These are phyloP conservation scores for Seira ritae DNA, from an alignment of 2,888 invertebrate species.

Conservation along the genomic window DNA sequence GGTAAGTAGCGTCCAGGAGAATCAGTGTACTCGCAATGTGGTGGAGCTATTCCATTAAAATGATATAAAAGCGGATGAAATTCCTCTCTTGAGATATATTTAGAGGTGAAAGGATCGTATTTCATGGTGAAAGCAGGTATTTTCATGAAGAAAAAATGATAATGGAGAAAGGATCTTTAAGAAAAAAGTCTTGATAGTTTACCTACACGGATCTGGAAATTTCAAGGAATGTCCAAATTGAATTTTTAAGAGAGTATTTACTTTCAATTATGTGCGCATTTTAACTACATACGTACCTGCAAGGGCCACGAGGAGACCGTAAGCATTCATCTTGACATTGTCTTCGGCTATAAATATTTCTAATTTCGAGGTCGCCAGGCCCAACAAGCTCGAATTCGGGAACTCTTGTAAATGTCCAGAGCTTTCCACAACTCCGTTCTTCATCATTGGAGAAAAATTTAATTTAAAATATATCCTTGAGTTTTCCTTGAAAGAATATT, in stretches of 20 bases:
- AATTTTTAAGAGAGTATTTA: too few relatives aligned
- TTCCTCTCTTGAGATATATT: too few relatives aligned
- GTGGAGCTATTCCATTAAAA: constrained; percentile 76
- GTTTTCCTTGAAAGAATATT: neutral
- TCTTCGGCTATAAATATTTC: constrained; percentile 76
- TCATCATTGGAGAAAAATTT: constrained; percentile 18
- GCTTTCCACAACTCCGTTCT: constrained; percentile 75
- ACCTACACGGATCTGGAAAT: too few relatives aligned
- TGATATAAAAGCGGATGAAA: neutral
- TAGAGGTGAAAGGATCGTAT: constrained; percentile 26
- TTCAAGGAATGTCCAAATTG: too few relatives aligned
- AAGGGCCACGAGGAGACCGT: constrained; percentile 76
- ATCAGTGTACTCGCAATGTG: constrained; percentile 76
- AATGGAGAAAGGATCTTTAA: neutral
- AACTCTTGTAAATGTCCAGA: constrained; percentile 78
- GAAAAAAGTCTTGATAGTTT: too few relatives aligned
- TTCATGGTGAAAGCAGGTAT: constrained; percentile 33
- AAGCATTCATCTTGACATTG: constrained; percentile 78
- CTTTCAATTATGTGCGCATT: too few relatives aligned
- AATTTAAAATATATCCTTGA: too few relatives aligned
- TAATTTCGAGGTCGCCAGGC: constrained; percentile 76
- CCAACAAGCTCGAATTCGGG: constrained; percentile 77
- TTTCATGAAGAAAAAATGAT: constrained; percentile 21
- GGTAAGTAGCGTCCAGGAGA: constrained; percentile 76
- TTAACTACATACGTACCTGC: constrained; percentile 75